Evolutionary conservation across 2,113 vertebrate species (phyloP).

Genomic region (Mus spicilegus): DNA sequence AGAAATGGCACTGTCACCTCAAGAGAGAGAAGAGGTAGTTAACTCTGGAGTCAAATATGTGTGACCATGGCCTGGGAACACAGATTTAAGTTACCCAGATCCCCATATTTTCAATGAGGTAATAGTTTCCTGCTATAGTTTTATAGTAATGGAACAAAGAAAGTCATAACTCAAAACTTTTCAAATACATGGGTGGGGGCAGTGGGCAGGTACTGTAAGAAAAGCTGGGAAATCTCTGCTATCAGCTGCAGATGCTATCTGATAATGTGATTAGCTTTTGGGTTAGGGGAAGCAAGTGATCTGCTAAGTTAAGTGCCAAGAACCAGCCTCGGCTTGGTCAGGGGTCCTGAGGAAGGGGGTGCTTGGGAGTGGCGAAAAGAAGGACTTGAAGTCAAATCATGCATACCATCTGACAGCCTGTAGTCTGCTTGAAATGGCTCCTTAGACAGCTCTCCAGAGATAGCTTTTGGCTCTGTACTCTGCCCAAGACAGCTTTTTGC

Average conservation of each 20-base stretch:
- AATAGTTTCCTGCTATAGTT: background rate
- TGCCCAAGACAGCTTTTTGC: no score
- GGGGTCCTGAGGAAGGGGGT: no score
- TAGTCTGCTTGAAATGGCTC: no score
- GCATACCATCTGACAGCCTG: no score
- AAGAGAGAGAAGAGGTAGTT: background rate
- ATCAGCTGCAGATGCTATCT: background rate
- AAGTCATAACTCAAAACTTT: background rate
- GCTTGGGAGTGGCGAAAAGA: no score
- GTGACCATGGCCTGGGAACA: no score
- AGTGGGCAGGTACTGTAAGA: background rate
- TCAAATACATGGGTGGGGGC: background rate
- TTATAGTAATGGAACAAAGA: background rate
- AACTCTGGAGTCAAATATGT: background rate
- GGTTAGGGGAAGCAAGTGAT: background rate
- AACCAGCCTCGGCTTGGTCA: no score
- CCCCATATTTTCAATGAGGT: background rate
- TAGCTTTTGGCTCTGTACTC: no score
- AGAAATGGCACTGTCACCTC: background rate
- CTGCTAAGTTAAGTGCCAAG: background rate
- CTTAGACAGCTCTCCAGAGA: no score
- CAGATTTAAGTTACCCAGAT: no score
- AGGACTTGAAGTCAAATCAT: no score
- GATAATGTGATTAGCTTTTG: background rate
- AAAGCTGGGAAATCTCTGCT: background rate